A percentile compares a stretch with the other conserved stretches of the same genome.
phyloP scores from a whole-genome alignment of 2,113 vertebrate species.

The Cynocephalus volans region DNA sequence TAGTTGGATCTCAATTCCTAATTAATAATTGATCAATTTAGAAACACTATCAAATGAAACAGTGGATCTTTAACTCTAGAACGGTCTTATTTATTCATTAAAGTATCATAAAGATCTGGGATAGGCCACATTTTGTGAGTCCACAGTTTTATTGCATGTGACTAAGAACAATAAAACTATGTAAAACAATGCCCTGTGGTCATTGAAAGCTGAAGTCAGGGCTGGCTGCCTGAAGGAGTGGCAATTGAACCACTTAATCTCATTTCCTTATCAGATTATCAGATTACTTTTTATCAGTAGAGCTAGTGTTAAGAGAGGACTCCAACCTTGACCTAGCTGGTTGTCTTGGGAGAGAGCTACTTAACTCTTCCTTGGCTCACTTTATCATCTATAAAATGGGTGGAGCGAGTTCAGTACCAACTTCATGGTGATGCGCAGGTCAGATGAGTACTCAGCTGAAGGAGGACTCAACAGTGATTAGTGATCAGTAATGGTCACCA shows the following conservation, averaged over 20 bases:
- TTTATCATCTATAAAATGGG: background rate
- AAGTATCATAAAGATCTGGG: background rate
- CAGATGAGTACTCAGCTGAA: fast-evolving
- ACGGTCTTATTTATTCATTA: background rate
- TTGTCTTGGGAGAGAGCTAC: background rate
- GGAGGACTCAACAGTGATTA: fast-evolving
- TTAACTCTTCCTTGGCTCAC: background rate
- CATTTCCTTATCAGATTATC: background rate
- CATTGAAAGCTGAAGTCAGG: background rate
- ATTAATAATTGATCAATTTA: constrained; percentile 50
- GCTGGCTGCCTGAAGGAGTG: background rate
- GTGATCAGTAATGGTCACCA: background rate
- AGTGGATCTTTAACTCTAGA: background rate
- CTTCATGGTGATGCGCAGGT: background rate
- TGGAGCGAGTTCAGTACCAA: background rate
- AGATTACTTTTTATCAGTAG: background rate
- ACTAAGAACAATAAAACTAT: background rate
- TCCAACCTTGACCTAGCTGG: background rate
- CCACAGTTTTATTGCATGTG: background rate
- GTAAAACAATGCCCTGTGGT: background rate
- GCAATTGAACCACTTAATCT: background rate
- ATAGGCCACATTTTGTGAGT: background rate
- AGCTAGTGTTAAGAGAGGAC: background rate
- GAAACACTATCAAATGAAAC: background rate
- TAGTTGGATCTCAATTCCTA: background rate